Conservation (phyloP, 1,140 invertebrate species). For the Melipona quadrifasciata region DNA sequence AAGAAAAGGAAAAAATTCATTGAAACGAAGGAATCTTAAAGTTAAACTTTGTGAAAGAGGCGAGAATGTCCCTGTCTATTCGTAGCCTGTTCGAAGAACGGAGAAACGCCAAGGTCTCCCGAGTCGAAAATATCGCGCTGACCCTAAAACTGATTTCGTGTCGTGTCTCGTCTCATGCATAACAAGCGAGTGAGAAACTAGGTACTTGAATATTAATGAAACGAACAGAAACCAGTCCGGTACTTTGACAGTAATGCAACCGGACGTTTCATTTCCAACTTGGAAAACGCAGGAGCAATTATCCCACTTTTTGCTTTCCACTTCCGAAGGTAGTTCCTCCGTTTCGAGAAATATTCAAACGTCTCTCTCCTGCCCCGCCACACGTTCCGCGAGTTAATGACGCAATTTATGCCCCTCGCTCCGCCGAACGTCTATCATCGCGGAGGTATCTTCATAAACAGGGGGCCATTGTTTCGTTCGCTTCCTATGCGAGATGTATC, state of each 20-base stretch:
- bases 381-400: background rate
- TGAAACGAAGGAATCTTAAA: too few relatives aligned
- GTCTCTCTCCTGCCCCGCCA: background rate
- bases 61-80: too few relatives aligned
- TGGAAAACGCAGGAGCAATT: too few relatives aligned
- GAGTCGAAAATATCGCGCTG: background rate
- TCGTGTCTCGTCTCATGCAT: background rate
- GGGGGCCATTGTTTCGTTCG: background rate
- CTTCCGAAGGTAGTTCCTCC: too few relatives aligned
- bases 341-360: background rate
- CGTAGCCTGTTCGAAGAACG: background rate
- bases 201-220: conserved; percentile 1
- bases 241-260: too few relatives aligned
- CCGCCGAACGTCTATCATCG: background rate
- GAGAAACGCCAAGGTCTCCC: background rate
- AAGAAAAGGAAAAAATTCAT: too few relatives aligned
- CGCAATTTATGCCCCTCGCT: background rate
- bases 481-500: background rate
- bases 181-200: background rate
- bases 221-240: background rate
- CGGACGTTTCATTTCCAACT: too few relatives aligned
- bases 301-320: too few relatives aligned
- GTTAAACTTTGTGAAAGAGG: too few relatives aligned
- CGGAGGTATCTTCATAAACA: background rate
- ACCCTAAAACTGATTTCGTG: background rate